Percentiles rank a stretch among this genome's conserved stretches.
Evolutionary conservation across 2,888 invertebrate genomes (phyloP).

Genomic region (Isoperla grammatica): DNA sequence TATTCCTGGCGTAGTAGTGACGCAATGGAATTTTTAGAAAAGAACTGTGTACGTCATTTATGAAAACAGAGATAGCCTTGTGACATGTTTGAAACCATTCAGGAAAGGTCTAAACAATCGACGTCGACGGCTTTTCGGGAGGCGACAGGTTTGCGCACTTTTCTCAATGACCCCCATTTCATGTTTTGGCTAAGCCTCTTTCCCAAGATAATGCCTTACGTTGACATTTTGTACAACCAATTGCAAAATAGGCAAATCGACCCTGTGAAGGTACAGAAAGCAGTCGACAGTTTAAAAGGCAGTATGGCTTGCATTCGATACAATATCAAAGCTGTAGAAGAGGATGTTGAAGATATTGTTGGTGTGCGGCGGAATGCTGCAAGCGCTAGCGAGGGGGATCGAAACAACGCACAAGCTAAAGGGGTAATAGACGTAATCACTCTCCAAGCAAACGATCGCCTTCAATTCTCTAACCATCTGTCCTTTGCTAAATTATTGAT

Average conservation of each 20-base stretch:
- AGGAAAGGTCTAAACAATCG: constrained; percentile 24
- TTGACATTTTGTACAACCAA: constrained; percentile 31
- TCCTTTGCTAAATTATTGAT: constrained; percentile 33
- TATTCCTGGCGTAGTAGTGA: constrained; percentile 22
- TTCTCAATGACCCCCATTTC: constrained; percentile 26
- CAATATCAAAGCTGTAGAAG: too few species aligned
- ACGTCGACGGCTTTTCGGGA: constrained; percentile 8
- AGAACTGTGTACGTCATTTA: constrained; percentile 28
- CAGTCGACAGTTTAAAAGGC: too few species aligned
- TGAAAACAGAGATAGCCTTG: constrained; percentile 31
- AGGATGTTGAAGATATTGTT: too few species aligned
- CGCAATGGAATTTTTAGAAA: constrained; percentile 31
- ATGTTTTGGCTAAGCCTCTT: constrained; percentile 36
- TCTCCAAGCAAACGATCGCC: constrained; percentile 32
- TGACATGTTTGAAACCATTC: constrained; percentile 34
- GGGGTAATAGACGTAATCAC: constrained; percentile 36
- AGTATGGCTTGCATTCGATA: too few species aligned
- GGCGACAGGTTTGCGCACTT: constrained; percentile 1
- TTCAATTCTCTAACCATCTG: constrained; percentile 35
- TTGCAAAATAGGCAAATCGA: too few species aligned
- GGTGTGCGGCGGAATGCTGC: too few species aligned
- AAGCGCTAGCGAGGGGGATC: too few species aligned
- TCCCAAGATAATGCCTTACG: constrained; percentile 34
- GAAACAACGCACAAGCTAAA: constrained; percentile 26
- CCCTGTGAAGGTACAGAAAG: too few species aligned